These are phyloP conservation scores for Cephus sareptanus DNA, from an alignment of 2,888 invertebrate species.

Conservation along the genomic window DNA sequence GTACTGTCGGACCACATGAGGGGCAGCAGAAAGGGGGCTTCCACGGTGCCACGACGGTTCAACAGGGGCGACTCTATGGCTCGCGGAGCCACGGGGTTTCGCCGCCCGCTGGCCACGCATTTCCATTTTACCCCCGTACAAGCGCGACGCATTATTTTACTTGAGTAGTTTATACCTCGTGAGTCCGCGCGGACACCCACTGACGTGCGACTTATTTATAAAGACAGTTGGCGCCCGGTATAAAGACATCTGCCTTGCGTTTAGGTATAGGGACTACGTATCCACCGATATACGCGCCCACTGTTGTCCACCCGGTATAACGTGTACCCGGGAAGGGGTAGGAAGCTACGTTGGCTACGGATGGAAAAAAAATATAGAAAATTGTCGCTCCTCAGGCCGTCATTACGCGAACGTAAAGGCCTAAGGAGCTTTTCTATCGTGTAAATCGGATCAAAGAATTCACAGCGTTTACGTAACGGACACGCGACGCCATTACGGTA, in stretches of 20 bases:
- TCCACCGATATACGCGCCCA: background rate
- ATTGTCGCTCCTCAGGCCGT: background rate
- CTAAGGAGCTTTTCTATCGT: background rate
- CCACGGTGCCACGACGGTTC: slow-evolving; percentile 1
- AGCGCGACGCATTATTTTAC: slow-evolving; percentile 20
- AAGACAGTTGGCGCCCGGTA: slow-evolving; percentile 22
- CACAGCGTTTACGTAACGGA: background rate
- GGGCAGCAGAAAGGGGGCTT: slow-evolving; percentile 31
- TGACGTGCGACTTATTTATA: slow-evolving; percentile 23
- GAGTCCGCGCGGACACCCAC: slow-evolving; percentile 21
- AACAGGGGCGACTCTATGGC: slow-evolving; percentile 14
- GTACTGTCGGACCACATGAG: slow-evolving; percentile 15
- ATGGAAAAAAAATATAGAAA: background rate
- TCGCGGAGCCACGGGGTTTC: slow-evolving; percentile 48
- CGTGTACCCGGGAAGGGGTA: background rate
- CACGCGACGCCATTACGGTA: background rate
- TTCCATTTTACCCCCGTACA: slow-evolving; percentile 52
- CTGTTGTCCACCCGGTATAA: background rate
- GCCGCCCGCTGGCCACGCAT: slow-evolving; percentile 51
- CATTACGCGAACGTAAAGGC: background rate
- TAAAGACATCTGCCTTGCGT: slow-evolving; percentile 18
- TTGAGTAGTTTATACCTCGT: slow-evolving; percentile 23
- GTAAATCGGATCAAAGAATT: background rate
- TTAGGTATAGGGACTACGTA: background rate
- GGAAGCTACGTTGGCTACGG: background rate